These are phyloP conservation scores for Conus canariensis DNA, from an alignment of 2,888 invertebrate genomes.

Conservation along the genomic window DNA sequence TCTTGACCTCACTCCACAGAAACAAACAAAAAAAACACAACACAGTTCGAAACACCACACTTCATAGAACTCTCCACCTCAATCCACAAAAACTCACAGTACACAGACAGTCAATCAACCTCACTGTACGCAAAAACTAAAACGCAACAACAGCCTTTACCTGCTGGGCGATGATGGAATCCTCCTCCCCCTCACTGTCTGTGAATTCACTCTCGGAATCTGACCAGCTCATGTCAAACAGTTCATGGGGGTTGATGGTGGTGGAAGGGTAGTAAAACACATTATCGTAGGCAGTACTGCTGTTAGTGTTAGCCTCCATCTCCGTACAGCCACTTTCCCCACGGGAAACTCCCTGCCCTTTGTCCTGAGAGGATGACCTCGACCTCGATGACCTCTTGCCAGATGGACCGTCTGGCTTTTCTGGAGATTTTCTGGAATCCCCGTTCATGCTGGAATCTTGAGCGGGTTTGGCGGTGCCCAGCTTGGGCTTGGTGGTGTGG, in stretches of 20 bases:
- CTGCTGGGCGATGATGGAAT: not conserved
- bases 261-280: constrained; percentile 35
- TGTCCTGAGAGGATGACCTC: not conserved
- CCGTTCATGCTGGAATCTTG: not conserved
- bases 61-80: too few relatives aligned
- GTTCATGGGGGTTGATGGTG: constrained; percentile 62
- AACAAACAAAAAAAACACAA: not conserved
- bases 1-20: not conserved
- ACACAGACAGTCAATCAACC: not conserved
- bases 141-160: not conserved
- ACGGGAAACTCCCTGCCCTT: not conserved
- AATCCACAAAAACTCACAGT: not conserved
- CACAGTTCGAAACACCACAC: too few relatives aligned
- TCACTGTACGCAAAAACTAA: not conserved
- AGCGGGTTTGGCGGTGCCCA: not conserved
- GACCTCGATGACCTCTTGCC: not conserved
- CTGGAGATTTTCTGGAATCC: not conserved
- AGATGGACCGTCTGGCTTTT: not conserved
- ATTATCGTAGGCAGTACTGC: constrained; percentile 42
- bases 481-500: constrained; percentile 42
- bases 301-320: not conserved
- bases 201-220: constrained; percentile 68
- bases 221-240: constrained; percentile 72
- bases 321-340: not conserved
- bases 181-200: constrained; percentile 57